Percentiles rank a stretch among this genome's conserved stretches.
Evolutionary conservation across 2,888 invertebrate species (phyloP).

Genomic region (Melieria omissa): DNA sequence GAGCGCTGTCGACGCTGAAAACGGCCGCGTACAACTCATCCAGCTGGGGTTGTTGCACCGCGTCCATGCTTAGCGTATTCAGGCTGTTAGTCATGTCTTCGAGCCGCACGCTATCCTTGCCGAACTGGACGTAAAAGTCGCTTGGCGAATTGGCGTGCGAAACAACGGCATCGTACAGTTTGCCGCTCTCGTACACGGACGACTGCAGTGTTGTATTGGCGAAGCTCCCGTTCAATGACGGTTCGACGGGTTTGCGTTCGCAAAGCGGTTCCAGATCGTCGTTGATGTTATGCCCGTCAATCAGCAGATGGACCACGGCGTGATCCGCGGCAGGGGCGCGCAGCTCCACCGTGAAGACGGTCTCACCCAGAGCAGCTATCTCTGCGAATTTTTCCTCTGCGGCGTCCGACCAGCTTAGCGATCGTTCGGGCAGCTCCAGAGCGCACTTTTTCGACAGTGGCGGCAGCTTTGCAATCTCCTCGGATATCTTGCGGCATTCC

Average conservation of each 20-base stretch:
- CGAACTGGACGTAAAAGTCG: slow-evolving; percentile 82
- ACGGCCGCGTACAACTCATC: slow-evolving; percentile 78
- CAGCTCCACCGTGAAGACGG: slow-evolving; percentile 76
- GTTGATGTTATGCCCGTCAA: slow-evolving; percentile 73
- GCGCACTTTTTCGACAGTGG: slow-evolving; percentile 73
- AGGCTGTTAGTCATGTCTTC: slow-evolving; percentile 68
- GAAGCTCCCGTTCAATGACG: slow-evolving; percentile 45
- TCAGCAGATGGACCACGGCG: slow-evolving; percentile 73
- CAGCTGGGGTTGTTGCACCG: slow-evolving; percentile 36
- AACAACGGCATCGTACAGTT: slow-evolving; percentile 69
- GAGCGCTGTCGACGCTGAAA: slow-evolving; percentile 82
- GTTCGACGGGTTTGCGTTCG: slow-evolving; percentile 58
- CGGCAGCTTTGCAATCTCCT: slow-evolving; percentile 71
- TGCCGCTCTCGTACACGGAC: slow-evolving; percentile 45
- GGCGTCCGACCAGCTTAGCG: slow-evolving; percentile 74
- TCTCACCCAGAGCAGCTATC: slow-evolving; percentile 76
- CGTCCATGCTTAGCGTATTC: slow-evolving; percentile 46
- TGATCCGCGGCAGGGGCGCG: slow-evolving; percentile 76
- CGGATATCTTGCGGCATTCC: slow-evolving; percentile 72
- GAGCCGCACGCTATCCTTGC: slow-evolving; percentile 69
- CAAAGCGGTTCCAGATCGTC: slow-evolving; percentile 71
- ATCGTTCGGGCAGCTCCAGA: slow-evolving; percentile 71
- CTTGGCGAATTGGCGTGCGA: slow-evolving; percentile 79
- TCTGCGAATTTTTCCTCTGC: slow-evolving; percentile 76
- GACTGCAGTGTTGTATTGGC: slow-evolving; percentile 45